These are phyloP conservation scores for Lepidurus arcticus DNA, from an alignment of 1,140 invertebrate genomes.

Conservation along the genomic window DNA sequence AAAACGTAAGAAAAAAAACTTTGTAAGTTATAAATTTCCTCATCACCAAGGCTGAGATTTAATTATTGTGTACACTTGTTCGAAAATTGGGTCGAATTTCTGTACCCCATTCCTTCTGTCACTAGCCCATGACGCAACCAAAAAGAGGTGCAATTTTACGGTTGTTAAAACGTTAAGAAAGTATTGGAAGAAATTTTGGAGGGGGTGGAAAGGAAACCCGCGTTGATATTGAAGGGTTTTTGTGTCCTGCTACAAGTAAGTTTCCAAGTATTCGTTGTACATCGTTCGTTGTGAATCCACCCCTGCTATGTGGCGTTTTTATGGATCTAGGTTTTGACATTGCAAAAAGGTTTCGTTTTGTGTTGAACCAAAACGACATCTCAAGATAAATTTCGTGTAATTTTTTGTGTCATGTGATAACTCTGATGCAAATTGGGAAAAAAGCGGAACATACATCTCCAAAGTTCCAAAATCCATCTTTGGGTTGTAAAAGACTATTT, in stretches of 20 bases:
- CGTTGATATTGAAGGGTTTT: neutral
- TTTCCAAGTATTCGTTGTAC: neutral
- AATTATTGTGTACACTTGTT: neutral
- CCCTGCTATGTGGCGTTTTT: neutral
- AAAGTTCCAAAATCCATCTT: neutral
- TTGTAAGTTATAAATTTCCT: neutral
- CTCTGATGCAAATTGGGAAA: constrained; percentile 21
- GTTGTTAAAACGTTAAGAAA: constrained; percentile 2
- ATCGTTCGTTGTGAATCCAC: neutral
- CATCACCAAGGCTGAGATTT: neutral
- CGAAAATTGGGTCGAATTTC: neutral
- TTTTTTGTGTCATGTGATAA: constrained; percentile 16
- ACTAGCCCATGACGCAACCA: neutral
- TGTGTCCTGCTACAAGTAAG: neutral
- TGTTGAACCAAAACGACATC: neutral
- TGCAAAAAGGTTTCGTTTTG: neutral
- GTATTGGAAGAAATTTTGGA: neutral
- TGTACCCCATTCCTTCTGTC: neutral
- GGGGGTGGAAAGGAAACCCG: neutral
- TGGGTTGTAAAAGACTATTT: neutral
- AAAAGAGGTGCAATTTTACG: neutral
- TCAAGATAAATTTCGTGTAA: neutral
- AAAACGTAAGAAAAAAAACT: neutral
- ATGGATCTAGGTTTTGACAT: neutral
- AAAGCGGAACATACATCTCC: constrained; percentile 16